Evolutionary conservation across 2,888 invertebrate genomes (phyloP).

Genomic region (Calameuta filiformis): DNA sequence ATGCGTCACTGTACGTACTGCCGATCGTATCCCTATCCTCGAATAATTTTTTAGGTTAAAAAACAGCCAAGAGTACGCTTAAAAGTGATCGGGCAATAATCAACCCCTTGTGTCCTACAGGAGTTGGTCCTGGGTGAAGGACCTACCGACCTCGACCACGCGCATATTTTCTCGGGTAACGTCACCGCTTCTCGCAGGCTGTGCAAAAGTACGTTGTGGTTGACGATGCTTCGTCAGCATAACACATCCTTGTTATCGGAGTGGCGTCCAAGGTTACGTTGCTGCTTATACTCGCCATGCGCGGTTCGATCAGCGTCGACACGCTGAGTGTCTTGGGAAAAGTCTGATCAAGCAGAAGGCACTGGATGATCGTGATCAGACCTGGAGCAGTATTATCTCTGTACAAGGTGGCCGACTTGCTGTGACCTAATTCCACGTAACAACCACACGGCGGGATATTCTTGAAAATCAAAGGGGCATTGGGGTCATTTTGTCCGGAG

Average conservation of each 20-base stretch:
- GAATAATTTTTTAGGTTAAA: not conserved
- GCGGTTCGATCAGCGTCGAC: not conserved
- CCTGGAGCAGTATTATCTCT: not conserved
- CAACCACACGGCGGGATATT: not conserved
- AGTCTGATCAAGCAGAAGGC: not conserved
- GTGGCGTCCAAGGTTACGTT: constrained; percentile 46
- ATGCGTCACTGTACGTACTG: not conserved
- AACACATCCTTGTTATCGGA: constrained; percentile 59
- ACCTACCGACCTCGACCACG: constrained; percentile 9
- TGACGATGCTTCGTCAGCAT: constrained; percentile 52
- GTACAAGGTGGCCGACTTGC: not conserved
- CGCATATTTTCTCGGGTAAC: constrained; percentile 34
- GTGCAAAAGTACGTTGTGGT: constrained; percentile 40
- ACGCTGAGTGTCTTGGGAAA: not conserved
- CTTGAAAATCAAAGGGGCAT: not conserved
- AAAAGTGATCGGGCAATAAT: not conserved
- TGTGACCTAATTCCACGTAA: too few relatives aligned
- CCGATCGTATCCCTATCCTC: not conserved
- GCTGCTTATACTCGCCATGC: constrained; percentile 8
- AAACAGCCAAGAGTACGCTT: not conserved
- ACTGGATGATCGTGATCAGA: not conserved
- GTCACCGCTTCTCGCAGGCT: constrained; percentile 28
- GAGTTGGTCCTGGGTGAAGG: constrained; percentile 7
- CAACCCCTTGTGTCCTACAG: not conserved
- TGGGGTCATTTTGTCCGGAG: not conserved